Conservation (phyloP, 2,888 invertebrate genomes). For the Tupiocoris notatus region DNA sequence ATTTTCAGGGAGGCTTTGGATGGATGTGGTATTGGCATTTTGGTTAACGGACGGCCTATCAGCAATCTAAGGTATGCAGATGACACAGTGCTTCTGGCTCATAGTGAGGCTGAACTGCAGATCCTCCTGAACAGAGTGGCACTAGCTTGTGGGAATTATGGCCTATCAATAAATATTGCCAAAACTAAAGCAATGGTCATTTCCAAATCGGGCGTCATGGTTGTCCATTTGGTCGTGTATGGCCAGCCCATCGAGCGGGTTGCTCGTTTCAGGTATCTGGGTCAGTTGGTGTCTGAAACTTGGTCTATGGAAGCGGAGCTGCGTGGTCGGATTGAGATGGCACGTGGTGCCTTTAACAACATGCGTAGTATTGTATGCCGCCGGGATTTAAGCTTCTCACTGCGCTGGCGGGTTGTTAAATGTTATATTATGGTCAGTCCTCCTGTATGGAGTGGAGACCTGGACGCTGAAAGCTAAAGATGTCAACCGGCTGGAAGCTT, state of each 20-base stretch:
- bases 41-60: neutral
- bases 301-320: constrained; percentile 7
- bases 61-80: neutral
- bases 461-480: neutral
- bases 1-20: neutral
- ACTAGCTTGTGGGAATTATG: neutral
- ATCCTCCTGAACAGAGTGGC: neutral
- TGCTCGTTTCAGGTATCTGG: constrained; percentile 14
- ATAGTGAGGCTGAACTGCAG: neutral
- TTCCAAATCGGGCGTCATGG: neutral
- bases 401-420: neutral
- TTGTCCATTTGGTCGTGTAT: neutral
- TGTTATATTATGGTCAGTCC: constrained; percentile 8
- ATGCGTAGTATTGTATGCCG: neutral
- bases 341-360: neutral
- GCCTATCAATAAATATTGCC: neutral
- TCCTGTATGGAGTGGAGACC: neutral
- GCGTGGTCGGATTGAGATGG: neutral
- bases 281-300: neutral
- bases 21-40: neutral
- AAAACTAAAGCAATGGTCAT: neutral
- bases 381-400: neutral
- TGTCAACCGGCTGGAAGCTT: neutral
- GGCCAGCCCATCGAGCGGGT: constrained; percentile 9
- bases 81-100: constrained; percentile 3